phyloP scores from a whole-genome alignment of 2,113 vertebrate genomes.

The Anarhynchus alexandrinus region DNA sequence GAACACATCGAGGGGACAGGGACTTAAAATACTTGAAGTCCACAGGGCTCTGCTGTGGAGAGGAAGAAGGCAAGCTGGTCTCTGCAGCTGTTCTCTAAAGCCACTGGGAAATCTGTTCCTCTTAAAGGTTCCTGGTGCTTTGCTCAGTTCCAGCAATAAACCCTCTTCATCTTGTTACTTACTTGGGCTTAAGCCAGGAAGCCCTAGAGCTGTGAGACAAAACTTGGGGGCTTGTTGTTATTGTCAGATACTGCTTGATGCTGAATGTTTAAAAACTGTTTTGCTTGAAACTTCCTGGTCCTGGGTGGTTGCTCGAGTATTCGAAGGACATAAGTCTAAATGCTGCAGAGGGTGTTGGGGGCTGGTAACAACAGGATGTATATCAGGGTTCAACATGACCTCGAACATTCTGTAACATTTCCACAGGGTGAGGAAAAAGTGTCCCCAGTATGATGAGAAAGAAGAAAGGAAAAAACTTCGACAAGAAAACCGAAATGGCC shows the following conservation, averaged over 20 bases:
- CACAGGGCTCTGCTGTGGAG: background rate
- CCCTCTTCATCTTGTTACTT: background rate
- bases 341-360: background rate
- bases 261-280: background rate
- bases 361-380: background rate
- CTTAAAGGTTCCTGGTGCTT: background rate
- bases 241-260: background rate
- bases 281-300: background rate
- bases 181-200: background rate
- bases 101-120: background rate
- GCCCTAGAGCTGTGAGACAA: background rate
- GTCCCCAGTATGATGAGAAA: conserved; percentile 65
- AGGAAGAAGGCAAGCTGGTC: background rate
- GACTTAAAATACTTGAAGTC: background rate
- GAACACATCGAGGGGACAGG: background rate
- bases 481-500: conserved; percentile 70
- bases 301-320: background rate
- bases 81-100: background rate
- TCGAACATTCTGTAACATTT: background rate
- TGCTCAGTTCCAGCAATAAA: background rate
- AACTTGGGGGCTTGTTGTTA: background rate
- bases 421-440: conserved; percentile 72
- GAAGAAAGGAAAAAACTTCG: conserved; percentile 77
- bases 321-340: background rate
- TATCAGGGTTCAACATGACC: background rate